Evolutionary conservation across 2,113 vertebrate species (phyloP), one percentile per base, ranked within the genome.

Genomic region (Sakesphorus luctuosus): DNA sequence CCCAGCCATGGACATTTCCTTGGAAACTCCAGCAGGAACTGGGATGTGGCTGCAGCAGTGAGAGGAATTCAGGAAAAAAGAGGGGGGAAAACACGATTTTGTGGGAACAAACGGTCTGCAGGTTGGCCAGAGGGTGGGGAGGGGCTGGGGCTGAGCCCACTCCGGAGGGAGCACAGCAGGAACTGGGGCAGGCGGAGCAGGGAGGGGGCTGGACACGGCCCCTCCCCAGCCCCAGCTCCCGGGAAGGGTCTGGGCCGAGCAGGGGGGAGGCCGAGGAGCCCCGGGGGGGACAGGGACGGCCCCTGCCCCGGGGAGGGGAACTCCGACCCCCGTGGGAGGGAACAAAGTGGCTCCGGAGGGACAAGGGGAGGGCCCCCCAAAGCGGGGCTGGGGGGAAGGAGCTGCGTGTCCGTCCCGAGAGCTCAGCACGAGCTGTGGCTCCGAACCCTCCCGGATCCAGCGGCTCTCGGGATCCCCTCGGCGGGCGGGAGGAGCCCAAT

Each of bases 1-100:
- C 1, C 29, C 66, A 40, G 29, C 74, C 0, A 0, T 0, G 18
- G n/a, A 9, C 2, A 0, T 3, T 40, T 29, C 84, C 47, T 5
- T 1, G 33, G 38, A 33, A 68, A 1, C 62, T 11, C 31, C 0
- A 7, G 1, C 0, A 16, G 65, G 24, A n/a, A 11, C 14, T 0
- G 9, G 43, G 26, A 5, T 0, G 10, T 3, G 13, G 6, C 43
- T n/a, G 28, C 5, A 29, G 17, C 6, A 1, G 36, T 9, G 38
- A 2, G 16, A 18, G 12, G 44, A 55, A n/a, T 7, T 31, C 0
- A 5, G 25, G 26, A 17, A 3, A 6, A 23, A 40, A 47, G 8
- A 6, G 4, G 1, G 5, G 12, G 33, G 19, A 36, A 28, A 40
- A 4, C 2, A 0, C 0, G 23, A 53, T 23, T 38, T 24, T 53